A percentile compares a stretch with the other conserved stretches of the same genome.
phyloP scores from a whole-genome alignment of 2,888 invertebrate genomes.

The Malthinus seriepunctatus region DNA sequence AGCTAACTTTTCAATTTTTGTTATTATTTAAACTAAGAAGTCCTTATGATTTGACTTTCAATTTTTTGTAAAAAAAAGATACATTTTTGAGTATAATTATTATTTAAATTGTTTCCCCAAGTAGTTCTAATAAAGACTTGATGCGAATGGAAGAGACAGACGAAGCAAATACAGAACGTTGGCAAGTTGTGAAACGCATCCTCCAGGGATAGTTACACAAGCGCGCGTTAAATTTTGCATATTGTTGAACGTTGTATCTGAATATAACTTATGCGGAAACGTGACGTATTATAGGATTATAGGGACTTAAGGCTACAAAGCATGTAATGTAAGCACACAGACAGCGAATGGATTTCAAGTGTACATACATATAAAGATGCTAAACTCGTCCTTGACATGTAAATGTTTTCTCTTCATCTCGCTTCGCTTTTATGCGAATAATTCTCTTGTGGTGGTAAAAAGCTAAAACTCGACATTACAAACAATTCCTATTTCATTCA shows the following conservation, averaged over 20 bases:
- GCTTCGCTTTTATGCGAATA: too few relatives aligned
- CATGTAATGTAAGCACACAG: slow-evolving; percentile 12
- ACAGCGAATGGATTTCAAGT: slow-evolving; percentile 12
- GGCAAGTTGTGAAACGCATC: slow-evolving; percentile 16
- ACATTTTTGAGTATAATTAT: too few relatives aligned
- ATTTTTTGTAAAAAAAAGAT: too few relatives aligned
- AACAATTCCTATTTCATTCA: background rate
- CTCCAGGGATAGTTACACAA: slow-evolving; percentile 11
- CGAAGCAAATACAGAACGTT: slow-evolving; percentile 8
- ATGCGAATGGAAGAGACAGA: slow-evolving; percentile 5
- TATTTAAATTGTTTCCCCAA: background rate
- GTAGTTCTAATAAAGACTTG: background rate
- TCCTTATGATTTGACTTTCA: too few relatives aligned
- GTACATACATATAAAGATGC: background rate
- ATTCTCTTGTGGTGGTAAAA: background rate
- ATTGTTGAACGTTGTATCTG: slow-evolving; percentile 13
- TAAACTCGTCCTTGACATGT: slow-evolving; percentile 1
- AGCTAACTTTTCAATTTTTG: too few relatives aligned
- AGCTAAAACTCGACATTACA: background rate
- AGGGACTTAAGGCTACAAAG: slow-evolving; percentile 15
- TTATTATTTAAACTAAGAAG: too few relatives aligned
- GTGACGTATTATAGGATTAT: slow-evolving; percentile 19
- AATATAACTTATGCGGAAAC: slow-evolving; percentile 16
- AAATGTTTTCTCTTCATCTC: background rate
- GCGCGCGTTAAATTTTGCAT: slow-evolving; percentile 18